A percentile compares a stretch with the other conserved stretches of the same genome.
These are phyloP conservation scores for Ctenodactylus gundi DNA, from an alignment of 2,113 vertebrate species.

Conservation along the genomic window DNA sequence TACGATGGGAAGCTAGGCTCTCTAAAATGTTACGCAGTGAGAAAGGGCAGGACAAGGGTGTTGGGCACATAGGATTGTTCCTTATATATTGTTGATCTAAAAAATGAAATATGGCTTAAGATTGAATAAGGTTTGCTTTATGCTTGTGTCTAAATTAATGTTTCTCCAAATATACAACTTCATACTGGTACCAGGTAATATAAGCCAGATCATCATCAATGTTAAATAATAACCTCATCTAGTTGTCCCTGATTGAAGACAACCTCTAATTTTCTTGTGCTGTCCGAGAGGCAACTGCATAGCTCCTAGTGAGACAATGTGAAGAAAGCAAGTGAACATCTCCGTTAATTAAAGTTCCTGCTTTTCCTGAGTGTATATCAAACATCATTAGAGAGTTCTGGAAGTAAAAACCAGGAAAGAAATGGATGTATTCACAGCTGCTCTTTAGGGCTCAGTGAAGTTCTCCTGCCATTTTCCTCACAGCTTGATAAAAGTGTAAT, in stretches of 20 bases:
- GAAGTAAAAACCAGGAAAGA: neutral
- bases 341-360: slow-evolving; percentile 52
- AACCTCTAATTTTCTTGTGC: neutral
- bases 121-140: neutral
- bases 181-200: neutral
- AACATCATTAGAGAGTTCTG: neutral
- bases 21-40: neutral
- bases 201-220: neutral
- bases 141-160: neutral
- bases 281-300: neutral
- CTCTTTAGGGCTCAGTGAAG: slow-evolving; percentile 45
- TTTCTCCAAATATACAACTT: neutral
- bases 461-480: slow-evolving; percentile 67
- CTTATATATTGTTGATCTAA: neutral
- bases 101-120: too few relatives aligned
- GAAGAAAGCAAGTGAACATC: neutral
- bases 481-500: slow-evolving; percentile 45
- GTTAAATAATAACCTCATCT: neutral
- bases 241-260: neutral
- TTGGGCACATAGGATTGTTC: neutral
- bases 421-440: slow-evolving; percentile 5
- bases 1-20: neutral
- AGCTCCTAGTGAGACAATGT: neutral
- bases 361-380: slow-evolving; percentile 12
- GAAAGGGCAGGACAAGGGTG: neutral